Evolutionary conservation across 2,888 invertebrate genomes (phyloP), one percentile per base, ranked within the genome.

Genomic region (Pecten maximus): DNA sequence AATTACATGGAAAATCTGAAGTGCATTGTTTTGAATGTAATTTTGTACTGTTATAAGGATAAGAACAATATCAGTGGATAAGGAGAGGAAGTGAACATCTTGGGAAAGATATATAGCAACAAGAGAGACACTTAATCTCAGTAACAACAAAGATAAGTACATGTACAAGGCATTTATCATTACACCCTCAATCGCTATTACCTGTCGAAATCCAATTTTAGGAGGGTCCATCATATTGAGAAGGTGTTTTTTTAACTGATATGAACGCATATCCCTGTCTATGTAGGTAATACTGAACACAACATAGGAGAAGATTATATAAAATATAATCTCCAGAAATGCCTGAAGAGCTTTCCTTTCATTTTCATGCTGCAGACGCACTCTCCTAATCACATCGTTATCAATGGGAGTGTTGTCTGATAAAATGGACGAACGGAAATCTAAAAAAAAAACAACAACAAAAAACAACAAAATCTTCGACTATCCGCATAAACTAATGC

Each of bases 231-330:
- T 74, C 12, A 28, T 15, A 12, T 74, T 35, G 1, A 74, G 74
- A 2, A 91, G 48, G 40, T 88, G 88, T 3, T 8, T 40, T 40
- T 90, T 91, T 19, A 90, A 40, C 12, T 40, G 44, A 44, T 88
- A 91, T 0, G 91, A 89, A 40, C 91, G 74, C 0, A 86, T 35
- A 74, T 91, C 91, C 60, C 91, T 87, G 87, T 91, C 90, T 0
- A 91, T 87, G 39, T 90, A 91, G 10, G 90, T 90, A 6, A 91
- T 90, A 40, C 89, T 89, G 74, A 90, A 91, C 12, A 91, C 87
- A 60, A 91, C 50, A 35, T 90, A 88, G 3, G 90, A 90, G 39
- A 89, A 91, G 40, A 90, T 44, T n/a, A 88, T 50, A 50, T 91
- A 90, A 16, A 90, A 39, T 40, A 91, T 44, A n/a, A 90, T 89